These are phyloP conservation scores for Julus scandinavius DNA, from an alignment of 2,888 invertebrate species.

Conservation along the genomic window DNA sequence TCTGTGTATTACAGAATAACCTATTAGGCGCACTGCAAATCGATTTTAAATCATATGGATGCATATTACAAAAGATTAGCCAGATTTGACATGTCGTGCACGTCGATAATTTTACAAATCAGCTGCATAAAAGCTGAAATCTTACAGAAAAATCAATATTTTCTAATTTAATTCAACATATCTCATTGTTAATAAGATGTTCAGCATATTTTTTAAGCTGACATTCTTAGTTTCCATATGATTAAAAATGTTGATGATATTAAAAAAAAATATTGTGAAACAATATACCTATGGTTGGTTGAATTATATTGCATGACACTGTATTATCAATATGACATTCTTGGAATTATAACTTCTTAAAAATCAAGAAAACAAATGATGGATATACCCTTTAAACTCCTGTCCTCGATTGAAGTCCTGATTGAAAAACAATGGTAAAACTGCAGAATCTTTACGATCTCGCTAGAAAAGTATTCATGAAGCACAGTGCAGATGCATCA, in stretches of 20 bases:
- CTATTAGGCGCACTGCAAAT: not conserved
- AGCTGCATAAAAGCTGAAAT: not conserved
- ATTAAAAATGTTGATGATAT: not conserved
- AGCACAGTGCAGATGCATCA: not conserved
- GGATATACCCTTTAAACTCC: no score
- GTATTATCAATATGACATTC: no score
- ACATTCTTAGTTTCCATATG: not conserved
- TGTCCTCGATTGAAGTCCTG: no score
- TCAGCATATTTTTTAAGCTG: not conserved
- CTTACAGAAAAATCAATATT: not conserved
- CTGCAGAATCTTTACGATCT: not conserved
- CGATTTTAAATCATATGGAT: not conserved
- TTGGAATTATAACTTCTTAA: no score
- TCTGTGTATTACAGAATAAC: not conserved
- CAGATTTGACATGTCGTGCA: not conserved
- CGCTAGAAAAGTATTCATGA: not conserved
- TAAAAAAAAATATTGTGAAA: no score
- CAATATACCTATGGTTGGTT: no score
- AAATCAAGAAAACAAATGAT: no score
- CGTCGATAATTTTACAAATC: not conserved
- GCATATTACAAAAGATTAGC: not conserved
- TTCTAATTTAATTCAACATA: not conserved
- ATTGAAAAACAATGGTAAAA: no score
- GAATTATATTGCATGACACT: no score
- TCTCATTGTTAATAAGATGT: not conserved